A percentile compares a stretch with the other conserved stretches of the same genome.
These are phyloP conservation scores for Eospalax fontanierii DNA, from an alignment of 2,797 vertebrate genomes.

Conservation along the genomic window DNA sequence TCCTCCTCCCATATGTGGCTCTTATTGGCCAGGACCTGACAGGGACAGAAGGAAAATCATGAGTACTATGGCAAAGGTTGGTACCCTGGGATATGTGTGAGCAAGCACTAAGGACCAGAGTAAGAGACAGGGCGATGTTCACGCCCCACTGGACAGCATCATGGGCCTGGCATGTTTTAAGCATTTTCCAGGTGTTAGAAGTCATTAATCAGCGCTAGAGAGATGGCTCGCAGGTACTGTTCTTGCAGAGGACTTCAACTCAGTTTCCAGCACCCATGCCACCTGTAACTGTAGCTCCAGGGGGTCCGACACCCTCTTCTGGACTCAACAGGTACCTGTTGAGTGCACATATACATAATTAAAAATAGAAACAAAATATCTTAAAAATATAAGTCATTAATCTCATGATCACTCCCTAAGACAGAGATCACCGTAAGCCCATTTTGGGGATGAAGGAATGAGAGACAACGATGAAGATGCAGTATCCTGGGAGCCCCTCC, in stretches of 20 bases:
- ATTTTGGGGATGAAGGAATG: not conserved
- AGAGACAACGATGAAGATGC: not conserved
- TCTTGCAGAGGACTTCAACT: not conserved
- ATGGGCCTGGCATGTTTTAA: accelerated
- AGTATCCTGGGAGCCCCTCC: too few species aligned
- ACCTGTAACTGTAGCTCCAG: not conserved
- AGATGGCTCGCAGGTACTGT: not conserved
- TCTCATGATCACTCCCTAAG: not conserved
- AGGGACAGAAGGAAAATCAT: conserved; percentile 63
- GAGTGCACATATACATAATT: not conserved
- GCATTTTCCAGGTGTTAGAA: not conserved
- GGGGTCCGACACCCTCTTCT: not conserved
- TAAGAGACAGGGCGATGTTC: accelerated
- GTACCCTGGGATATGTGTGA: not conserved
- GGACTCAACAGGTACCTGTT: not conserved
- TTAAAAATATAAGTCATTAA: not conserved
- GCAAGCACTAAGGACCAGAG: accelerated
- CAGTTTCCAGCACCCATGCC: not conserved
- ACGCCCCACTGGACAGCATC: accelerated
- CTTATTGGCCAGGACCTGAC: conserved; percentile 91
- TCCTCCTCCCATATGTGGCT: conserved; percentile 92
- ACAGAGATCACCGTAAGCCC: not conserved
- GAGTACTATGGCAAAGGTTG: not conserved
- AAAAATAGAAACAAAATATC: not conserved
- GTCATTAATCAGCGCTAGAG: not conserved